phyloP scores from a whole-genome alignment of 2,113 vertebrate genomes.

The Tamias sibiricus region DNA sequence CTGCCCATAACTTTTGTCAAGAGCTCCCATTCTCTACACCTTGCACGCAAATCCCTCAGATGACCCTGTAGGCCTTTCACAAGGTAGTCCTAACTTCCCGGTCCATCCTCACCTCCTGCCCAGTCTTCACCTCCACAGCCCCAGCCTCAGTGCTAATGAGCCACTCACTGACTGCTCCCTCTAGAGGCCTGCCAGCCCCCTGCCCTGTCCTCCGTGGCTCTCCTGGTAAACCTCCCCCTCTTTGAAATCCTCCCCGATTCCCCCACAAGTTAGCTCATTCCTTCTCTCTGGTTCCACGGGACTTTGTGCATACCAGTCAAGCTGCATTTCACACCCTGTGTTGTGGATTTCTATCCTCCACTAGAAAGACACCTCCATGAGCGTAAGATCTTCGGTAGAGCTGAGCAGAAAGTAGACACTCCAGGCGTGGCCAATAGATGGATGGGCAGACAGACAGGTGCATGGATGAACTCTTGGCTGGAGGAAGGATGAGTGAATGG shows the following conservation, averaged over 20 bases:
- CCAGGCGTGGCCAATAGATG: background rate
- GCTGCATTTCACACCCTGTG: background rate
- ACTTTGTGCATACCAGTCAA: background rate
- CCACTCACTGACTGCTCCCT: background rate
- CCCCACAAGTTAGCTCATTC: background rate
- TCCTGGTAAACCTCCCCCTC: background rate
- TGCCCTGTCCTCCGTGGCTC: background rate
- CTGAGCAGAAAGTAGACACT: background rate
- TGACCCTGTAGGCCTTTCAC: background rate
- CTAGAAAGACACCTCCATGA: background rate
- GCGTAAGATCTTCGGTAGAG: background rate
- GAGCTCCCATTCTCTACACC: background rate
- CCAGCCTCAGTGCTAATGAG: background rate
- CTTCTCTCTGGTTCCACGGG: background rate
- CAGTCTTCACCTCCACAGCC: background rate
- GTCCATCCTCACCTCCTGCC: background rate
- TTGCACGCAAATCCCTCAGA: background rate
- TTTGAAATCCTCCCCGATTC: background rate
- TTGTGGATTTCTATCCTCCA: background rate
- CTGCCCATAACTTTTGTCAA: too few relatives aligned
- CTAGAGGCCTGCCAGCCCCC: too few relatives aligned
- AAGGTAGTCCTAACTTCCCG: background rate
- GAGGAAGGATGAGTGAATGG: accelerated
- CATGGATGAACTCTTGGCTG: accelerated
- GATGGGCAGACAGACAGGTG: background rate